Conservation (phyloP, 2,888 invertebrate species). For the Sialis lutaria region DNA sequence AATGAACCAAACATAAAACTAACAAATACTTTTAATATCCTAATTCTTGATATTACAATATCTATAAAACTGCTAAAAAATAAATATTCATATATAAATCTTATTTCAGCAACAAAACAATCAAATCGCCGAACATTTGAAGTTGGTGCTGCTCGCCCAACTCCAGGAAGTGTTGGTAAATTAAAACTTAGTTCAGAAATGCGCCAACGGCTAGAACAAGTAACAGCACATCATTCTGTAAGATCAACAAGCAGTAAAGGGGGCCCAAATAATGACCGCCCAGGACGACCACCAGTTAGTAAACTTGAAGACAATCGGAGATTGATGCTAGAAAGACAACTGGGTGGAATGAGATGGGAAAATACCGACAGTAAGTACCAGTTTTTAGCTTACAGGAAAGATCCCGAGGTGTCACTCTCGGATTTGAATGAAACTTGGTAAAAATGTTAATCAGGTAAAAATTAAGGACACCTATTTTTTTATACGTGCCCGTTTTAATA, state of each 20-base stretch:
- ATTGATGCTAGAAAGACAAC: constrained; percentile 68
- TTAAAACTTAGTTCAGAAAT: constrained; percentile 81
- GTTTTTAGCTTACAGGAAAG: too few species aligned
- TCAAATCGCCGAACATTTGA: constrained; percentile 44
- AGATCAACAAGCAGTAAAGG: constrained; percentile 56
- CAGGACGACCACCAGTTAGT: constrained; percentile 49
- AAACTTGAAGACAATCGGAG: constrained; percentile 77
- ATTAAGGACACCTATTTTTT: too few species aligned
- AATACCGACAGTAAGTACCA: constrained; percentile 23
- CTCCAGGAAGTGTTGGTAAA: constrained; percentile 80
- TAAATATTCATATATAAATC: background rate
- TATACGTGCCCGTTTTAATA: too few species aligned
- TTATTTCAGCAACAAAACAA: background rate
- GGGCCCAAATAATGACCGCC: constrained; percentile 35
- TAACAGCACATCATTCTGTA: constrained; percentile 77
- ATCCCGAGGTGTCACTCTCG: too few species aligned
- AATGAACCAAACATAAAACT: too few species aligned
- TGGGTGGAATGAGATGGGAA: constrained; percentile 50
- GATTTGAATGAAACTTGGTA: too few species aligned
- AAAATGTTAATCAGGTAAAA: too few species aligned
- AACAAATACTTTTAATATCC: background rate
- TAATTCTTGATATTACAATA: too few species aligned
- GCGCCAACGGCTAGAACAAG: constrained; percentile 74
- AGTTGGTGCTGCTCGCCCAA: constrained; percentile 63
- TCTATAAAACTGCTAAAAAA: too few species aligned